Conservation (phyloP, 2,113 vertebrate genomes). For the Poeciliopsis prolifica region DNA sequence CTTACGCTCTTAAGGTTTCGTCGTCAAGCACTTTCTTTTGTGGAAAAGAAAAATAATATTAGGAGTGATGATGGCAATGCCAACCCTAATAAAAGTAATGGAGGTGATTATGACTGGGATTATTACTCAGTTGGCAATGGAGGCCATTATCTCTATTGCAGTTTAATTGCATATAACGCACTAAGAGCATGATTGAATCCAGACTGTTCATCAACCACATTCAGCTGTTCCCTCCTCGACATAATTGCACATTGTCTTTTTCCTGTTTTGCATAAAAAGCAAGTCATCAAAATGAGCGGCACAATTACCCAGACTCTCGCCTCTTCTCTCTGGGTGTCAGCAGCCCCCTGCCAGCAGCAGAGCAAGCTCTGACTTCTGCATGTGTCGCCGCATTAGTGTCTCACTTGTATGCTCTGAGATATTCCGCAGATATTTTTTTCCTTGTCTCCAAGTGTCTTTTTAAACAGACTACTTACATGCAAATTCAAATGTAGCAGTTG, state of each 20-base stretch:
- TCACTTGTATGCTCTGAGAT: conserved; percentile 61
- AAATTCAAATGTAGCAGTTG: conserved; percentile 42
- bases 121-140: conserved; percentile 80
- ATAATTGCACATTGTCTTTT: conserved; percentile 86
- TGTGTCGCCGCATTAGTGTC: conserved; percentile 56
- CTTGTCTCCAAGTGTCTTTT: conserved; percentile 21
- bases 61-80: conserved; percentile 77
- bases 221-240: conserved; percentile 79
- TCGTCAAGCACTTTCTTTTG: conserved; percentile 68
- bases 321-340: conserved; percentile 75
- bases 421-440: conserved; percentile 14
- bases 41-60: conserved; percentile 75
- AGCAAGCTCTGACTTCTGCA: conserved; percentile 47
- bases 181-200: conserved; percentile 84
- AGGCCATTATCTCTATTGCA: conserved; percentile 84
- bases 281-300: conserved; percentile 80
- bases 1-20: conserved; percentile 56
- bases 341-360: conserved; percentile 66
- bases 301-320: conserved; percentile 78
- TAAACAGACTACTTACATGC: conserved; percentile 52
- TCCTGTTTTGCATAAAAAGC: conserved; percentile 83
- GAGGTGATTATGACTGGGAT: conserved; percentile 82
- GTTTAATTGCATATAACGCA: conserved; percentile 84
- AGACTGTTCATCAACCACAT: conserved; percentile 81
- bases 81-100: conserved; percentile 82